Conservation (phyloP, 2,113 vertebrate species). For the Coryphaenoides rupestris region DNA sequence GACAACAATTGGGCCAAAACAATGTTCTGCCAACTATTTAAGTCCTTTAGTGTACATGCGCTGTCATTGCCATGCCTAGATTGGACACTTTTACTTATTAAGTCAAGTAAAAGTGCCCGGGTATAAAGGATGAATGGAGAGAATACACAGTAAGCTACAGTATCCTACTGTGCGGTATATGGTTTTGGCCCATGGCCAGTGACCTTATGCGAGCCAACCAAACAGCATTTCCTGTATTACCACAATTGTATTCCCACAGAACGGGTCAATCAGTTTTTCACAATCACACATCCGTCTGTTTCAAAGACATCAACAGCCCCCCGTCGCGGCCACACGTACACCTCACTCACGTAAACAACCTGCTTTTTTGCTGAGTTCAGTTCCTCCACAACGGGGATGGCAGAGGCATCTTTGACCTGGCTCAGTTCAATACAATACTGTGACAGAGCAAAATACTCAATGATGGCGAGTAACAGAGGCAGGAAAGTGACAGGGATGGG, state of each 20-base stretch:
- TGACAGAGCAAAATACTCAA: too few relatives aligned
- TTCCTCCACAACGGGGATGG: slow-evolving; percentile 65
- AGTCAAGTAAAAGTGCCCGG: slow-evolving; percentile 19
- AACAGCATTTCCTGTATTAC: slow-evolving; percentile 77
- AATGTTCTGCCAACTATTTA: too few relatives aligned
- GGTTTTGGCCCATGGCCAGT: slow-evolving; percentile 68
- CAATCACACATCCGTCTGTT: slow-evolving; percentile 73
- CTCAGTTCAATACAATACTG: slow-evolving; percentile 54
- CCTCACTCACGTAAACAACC: slow-evolving; percentile 66
- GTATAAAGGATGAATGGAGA: slow-evolving; percentile 37
- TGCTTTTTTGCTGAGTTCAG: slow-evolving; percentile 74
- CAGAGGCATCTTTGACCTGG: slow-evolving; percentile 56
- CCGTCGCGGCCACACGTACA: slow-evolving; percentile 53
- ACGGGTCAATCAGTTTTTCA: slow-evolving; percentile 72
- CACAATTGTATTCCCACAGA: slow-evolving; percentile 73
- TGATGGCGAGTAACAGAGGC: too few relatives aligned
- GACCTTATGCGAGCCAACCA: slow-evolving; percentile 72
- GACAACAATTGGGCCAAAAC: too few relatives aligned
- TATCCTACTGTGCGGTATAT: slow-evolving; percentile 50
- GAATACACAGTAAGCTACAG: slow-evolving; percentile 45
- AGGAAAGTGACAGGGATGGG: too few relatives aligned
- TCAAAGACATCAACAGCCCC: slow-evolving; percentile 70
- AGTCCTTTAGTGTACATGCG: too few relatives aligned
- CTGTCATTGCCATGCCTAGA: not conserved
- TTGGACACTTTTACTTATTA: slow-evolving; percentile 25